Conservation (phyloP, 2,888 invertebrate genomes). For the Amphiduros pacificus region DNA sequence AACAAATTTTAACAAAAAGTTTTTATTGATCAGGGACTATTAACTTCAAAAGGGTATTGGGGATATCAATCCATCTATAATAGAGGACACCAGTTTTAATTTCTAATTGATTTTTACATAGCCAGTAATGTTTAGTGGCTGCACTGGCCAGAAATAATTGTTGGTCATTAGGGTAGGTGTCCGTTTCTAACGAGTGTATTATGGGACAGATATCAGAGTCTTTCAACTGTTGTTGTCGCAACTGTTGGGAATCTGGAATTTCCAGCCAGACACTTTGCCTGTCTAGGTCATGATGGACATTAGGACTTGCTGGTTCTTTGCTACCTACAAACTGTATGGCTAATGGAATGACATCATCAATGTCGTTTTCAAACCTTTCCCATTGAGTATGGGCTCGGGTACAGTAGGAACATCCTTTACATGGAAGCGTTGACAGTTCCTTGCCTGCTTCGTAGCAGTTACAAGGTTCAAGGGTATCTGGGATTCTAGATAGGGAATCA, state of each 20-base stretch:
- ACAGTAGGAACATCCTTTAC: background rate
- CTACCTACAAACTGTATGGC: background rate
- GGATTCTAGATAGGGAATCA: background rate
- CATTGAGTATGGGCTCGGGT: background rate
- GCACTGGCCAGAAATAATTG: too few species aligned
- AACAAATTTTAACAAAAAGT: background rate
- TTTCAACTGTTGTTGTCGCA: too few species aligned
- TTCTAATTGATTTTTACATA: background rate
- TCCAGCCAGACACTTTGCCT: too few species aligned
- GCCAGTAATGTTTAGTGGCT: background rate
- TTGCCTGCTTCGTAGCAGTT: background rate
- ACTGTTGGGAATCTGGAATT: too few species aligned
- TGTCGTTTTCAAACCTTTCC: background rate
- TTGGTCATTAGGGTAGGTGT: too few species aligned
- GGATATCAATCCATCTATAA: background rate
- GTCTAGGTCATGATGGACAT: too few species aligned
- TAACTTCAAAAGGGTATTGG: background rate
- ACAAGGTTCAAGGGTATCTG: background rate
- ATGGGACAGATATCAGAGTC: too few species aligned
- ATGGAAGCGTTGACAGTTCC: background rate
- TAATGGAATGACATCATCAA: slow-evolving; percentile 1
- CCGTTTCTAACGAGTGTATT: too few species aligned
- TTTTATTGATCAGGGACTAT: background rate
- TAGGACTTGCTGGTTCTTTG: background rate
- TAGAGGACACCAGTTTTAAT: background rate